These are phyloP conservation scores for Pogonocherus hispidulus DNA, from an alignment of 2,888 invertebrate species.

Conservation along the genomic window DNA sequence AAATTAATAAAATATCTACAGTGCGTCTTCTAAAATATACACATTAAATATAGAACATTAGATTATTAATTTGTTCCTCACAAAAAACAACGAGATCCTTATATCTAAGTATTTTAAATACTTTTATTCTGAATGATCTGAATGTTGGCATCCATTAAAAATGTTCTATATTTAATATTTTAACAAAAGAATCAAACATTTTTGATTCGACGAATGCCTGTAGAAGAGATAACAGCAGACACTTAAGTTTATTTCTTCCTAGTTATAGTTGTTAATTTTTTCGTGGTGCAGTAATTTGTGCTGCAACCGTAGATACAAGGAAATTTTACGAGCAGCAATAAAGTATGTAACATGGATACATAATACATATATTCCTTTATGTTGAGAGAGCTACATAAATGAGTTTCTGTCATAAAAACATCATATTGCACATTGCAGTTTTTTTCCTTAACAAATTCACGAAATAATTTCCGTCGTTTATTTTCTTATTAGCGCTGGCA, in stretches of 20 bases:
- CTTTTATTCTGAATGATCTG: no score
- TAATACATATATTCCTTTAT: neutral
- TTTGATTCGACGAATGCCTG: no score
- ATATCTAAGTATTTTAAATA: no score
- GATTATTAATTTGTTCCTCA: no score
- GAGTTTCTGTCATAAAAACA: neutral
- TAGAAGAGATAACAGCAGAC: no score
- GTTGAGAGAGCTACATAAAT: constrained; percentile 7
- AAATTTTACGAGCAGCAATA: neutral
- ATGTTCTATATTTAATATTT: no score
- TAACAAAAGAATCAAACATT: no score
- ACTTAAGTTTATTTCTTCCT: constrained; percentile 40
- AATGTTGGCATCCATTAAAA: no score
- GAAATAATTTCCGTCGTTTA: neutral
- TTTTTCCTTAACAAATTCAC: neutral
- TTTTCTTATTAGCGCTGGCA: neutral
- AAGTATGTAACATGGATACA: neutral
- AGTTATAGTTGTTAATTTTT: neutral
- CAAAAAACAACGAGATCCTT: no score
- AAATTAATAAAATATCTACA: no score
- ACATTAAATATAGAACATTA: no score
- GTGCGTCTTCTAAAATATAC: no score
- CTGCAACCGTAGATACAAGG: neutral
- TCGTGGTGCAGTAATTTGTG: neutral
- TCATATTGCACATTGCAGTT: neutral